Evolutionary conservation across 1,140 invertebrate genomes (phyloP).

Genomic region (Lethrus apterus): DNA sequence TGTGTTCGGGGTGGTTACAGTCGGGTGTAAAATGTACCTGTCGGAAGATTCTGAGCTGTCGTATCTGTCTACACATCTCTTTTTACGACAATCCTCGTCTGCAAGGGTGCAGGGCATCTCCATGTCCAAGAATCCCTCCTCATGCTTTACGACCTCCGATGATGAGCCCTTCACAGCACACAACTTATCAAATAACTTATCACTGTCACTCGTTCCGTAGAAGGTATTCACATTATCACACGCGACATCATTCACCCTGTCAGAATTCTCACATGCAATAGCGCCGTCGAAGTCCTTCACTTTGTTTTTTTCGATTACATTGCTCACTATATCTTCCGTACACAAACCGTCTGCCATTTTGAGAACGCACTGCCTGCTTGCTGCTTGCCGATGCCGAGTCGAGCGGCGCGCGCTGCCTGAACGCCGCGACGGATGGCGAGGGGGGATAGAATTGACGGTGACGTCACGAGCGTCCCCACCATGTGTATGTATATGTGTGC

Average conservation of each 20-base stretch:
- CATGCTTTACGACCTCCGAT: constrained; percentile 22
- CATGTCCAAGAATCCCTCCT: constrained; percentile 33
- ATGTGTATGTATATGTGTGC: constrained; percentile 1
- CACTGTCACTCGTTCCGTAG: constrained; percentile 33
- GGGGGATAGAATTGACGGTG: constrained; percentile 23
- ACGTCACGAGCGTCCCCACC: constrained; percentile 27
- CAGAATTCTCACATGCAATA: constrained; percentile 22
- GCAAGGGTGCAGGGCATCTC: constrained; percentile 21
- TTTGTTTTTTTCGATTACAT: constrained; percentile 31
- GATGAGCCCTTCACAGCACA: constrained; percentile 15
- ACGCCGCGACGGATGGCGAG: constrained; percentile 14
- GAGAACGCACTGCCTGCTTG: constrained; percentile 37
- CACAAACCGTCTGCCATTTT: constrained; percentile 45
- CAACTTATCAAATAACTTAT: constrained; percentile 32
- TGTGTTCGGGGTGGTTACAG: too few relatives aligned
- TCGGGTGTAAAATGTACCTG: too few relatives aligned
- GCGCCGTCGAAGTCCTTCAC: constrained; percentile 27
- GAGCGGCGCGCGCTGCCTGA: constrained; percentile 21
- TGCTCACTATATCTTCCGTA: constrained; percentile 32
- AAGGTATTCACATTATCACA: constrained; percentile 29
- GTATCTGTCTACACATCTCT: constrained; percentile 77
- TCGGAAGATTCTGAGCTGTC: constrained; percentile 84
- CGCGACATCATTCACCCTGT: constrained; percentile 21
- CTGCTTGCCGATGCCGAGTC: constrained; percentile 20
- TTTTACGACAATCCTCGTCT: constrained; percentile 60